Conservation (phyloP, 2,113 vertebrate genomes). For the Nothoprocta perdicaria region DNA sequence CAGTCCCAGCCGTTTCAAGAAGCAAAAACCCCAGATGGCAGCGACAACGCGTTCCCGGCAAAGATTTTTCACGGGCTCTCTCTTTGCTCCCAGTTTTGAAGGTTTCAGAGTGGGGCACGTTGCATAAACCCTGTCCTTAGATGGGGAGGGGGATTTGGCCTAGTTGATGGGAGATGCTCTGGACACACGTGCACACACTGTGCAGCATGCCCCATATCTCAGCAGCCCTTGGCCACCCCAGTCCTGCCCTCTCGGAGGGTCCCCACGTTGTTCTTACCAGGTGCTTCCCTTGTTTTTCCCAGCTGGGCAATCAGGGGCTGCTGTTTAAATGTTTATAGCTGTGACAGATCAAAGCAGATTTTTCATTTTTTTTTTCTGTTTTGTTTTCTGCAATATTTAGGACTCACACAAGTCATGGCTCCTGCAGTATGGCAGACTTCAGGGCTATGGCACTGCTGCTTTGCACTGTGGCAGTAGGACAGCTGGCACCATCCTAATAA, state of each 20-base stretch:
- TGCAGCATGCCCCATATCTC: rapidly evolving
- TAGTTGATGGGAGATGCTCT: rapidly evolving
- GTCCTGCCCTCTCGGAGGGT: not conserved
- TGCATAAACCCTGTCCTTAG: not conserved
- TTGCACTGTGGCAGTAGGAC: not conserved
- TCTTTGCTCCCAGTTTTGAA: not conserved
- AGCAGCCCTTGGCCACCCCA: not conserved
- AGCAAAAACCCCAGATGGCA: not conserved
- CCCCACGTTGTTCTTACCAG: not conserved
- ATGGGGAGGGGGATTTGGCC: not conserved
- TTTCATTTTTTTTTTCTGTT: rapidly evolving
- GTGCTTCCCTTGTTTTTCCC: not conserved
- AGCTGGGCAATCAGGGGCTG: not conserved
- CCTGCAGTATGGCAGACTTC: not conserved
- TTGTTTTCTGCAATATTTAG: not conserved
- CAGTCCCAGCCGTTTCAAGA: not conserved
- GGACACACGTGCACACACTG: rapidly evolving
- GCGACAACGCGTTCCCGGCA: not conserved
- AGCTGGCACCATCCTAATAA: not conserved
- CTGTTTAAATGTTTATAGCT: not conserved
- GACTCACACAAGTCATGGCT: not conserved
- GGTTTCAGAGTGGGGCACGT: not conserved
- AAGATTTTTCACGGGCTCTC: not conserved
- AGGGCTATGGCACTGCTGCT: not conserved
- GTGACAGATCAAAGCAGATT: not conserved